A percentile compares a stretch with the other conserved stretches of the same genome.
Evolutionary conservation across 2,888 invertebrate genomes (phyloP).

Genomic region (Elegia similella): DNA sequence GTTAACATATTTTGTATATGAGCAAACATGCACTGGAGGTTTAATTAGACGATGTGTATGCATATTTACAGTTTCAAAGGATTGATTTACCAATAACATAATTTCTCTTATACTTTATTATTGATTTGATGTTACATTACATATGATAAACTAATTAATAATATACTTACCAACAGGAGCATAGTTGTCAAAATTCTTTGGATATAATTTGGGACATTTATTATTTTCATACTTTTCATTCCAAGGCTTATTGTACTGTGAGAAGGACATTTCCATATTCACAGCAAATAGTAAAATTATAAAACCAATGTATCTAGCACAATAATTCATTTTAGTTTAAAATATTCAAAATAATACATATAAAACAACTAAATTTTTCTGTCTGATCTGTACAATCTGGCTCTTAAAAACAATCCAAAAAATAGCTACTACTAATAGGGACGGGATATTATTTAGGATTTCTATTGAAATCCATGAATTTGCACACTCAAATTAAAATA

Average conservation of each 20-base stretch:
- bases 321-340: constrained; percentile 34
- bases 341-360: constrained; percentile 1
- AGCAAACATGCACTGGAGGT: too few species aligned
- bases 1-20: too few species aligned
- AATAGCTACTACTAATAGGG: background rate
- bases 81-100: too few species aligned
- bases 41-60: too few species aligned
- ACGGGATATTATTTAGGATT: too few species aligned
- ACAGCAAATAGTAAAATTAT: constrained; percentile 47
- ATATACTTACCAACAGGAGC: constrained; percentile 77
- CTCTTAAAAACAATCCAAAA: background rate
- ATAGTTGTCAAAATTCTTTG: constrained; percentile 78
- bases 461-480: too few species aligned
- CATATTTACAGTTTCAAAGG: too few species aligned
- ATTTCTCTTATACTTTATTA: too few species aligned
- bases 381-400: background rate
- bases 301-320: constrained; percentile 35
- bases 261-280: constrained; percentile 47
- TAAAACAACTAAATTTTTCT: background rate
- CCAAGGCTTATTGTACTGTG: constrained; percentile 71
- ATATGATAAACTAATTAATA: constrained; percentile 8
- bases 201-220: constrained; percentile 79
- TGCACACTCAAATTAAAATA: too few species aligned
- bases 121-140: background rate
- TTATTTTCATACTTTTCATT: constrained; percentile 73